These are phyloP conservation scores for Tenualosa thibaudeaui DNA, from an alignment of 2,797 vertebrate species.

Conservation along the genomic window DNA sequence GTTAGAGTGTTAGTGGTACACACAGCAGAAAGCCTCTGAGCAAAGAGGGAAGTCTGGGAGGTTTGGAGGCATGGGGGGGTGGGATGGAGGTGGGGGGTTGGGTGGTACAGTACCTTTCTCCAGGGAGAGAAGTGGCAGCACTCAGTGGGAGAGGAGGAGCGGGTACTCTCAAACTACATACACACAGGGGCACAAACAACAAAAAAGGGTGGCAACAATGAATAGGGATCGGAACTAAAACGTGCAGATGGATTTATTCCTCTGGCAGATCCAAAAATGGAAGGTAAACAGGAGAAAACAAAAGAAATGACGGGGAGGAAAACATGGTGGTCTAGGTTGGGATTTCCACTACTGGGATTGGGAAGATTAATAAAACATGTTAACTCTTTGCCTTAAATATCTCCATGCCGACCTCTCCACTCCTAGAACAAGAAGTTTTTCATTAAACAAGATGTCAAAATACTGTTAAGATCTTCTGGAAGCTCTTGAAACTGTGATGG, in stretches of 20 bases:
- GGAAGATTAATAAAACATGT: not conserved
- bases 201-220: slow-evolving; percentile 47
- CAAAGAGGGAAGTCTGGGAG: not conserved
- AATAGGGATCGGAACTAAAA: slow-evolving; percentile 44
- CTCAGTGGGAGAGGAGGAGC: slow-evolving; percentile 91
- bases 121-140: slow-evolving; percentile 97
- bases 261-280: not conserved
- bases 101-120: slow-evolving; percentile 93
- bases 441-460: not conserved
- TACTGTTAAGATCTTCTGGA: not conserved
- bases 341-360: not conserved
- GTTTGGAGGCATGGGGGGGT: not conserved
- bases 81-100: not conserved
- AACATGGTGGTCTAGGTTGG: not conserved
- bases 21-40: slow-evolving; percentile 8
- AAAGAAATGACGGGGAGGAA: not conserved
- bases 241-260: not conserved
- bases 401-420: not conserved
- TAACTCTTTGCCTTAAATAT: not conserved
- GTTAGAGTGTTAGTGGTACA: not conserved
- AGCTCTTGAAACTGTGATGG: not conserved
- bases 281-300: not conserved
- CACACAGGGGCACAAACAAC: slow-evolving; percentile 69
- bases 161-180: slow-evolving; percentile 91
- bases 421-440: not conserved